Base-by-base conservation (phyloP, 2,797 vertebrate genomes). In the Enteromius fasciolatus region DNA sequence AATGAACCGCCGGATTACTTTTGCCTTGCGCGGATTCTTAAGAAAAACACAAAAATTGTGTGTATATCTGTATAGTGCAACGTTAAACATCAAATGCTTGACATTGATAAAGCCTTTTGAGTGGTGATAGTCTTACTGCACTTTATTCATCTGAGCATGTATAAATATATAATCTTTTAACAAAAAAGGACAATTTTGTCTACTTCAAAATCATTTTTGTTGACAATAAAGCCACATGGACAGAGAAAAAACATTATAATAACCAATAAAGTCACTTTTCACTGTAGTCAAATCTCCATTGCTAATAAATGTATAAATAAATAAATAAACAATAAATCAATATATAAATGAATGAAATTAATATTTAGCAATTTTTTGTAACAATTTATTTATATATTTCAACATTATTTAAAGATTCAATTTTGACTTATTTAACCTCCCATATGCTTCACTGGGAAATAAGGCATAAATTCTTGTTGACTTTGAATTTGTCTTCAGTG, bases 21-120 rank as follows among this genome's bases (percentile, higher is more conserved):
- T 93, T 52, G 98, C 97, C 90, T 99, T 99, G 17, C 97, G 96
- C 88, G 96, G 98, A 93, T 99, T 99, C 98, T 99, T 64, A 31
- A 81, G 11, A 36, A 25, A 52, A 66, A 74, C 7, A 48, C 12
- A 31, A 18, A 6, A 14, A 41, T 10, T 41, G 12, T 3, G 15
- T 20, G 59, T 36, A 66, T 3, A 78, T 9, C 28, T 25, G 44
- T 28, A 20, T 54, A 46, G 36, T 11, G 5, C 28, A 33, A 70
- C 23, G 10, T 6, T 20, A 52, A 25, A 11, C 18, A 66, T 50
- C 48, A 50, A 68, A 46, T 17, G 20, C 5, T 50, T 12, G 15
- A 50, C 8, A 2, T 12, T 20, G 17, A 25, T 20, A 31, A 31
- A 31, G 48, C n/a, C 28, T 33, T n/a, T 33, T 33, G 11, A 73